These are phyloP conservation scores for Crotalus viridis DNA, from an alignment of 2,113 vertebrate species.

Conservation along the genomic window DNA sequence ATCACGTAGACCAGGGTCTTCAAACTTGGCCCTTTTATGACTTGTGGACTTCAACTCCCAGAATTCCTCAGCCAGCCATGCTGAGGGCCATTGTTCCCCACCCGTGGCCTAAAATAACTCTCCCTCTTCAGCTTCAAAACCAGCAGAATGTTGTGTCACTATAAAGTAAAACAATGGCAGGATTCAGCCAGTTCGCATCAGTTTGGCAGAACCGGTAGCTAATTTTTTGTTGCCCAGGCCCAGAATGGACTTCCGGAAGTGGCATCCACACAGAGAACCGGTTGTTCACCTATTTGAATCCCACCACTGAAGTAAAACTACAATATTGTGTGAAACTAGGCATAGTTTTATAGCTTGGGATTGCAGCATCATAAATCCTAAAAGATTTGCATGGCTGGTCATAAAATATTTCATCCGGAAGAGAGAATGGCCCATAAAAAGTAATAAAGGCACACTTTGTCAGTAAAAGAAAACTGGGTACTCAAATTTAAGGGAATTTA, in stretches of 20 bases:
- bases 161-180: background rate
- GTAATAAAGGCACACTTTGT: background rate
- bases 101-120: background rate
- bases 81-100: too few relatives aligned
- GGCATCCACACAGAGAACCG: too few relatives aligned
- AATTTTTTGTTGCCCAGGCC: too few relatives aligned
- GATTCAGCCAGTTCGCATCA: too few relatives aligned
- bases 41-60: background rate
- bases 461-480: constrained; percentile 12
- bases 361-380: background rate
- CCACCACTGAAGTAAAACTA: background rate
- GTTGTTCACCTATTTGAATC: too few relatives aligned
- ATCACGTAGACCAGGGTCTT: too few relatives aligned
- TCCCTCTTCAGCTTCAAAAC: background rate
- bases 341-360: background rate
- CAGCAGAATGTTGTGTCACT: background rate
- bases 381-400: background rate
- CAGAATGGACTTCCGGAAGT: too few relatives aligned
- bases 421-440: constrained; percentile 25
- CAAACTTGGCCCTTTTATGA: background rate
- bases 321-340: background rate
- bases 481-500: background rate
- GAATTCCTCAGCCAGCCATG: too few relatives aligned
- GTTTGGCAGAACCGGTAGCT: too few relatives aligned
- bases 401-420: constrained; percentile 16